These are phyloP conservation scores for Whitmania pigra DNA, from an alignment of 1,140 invertebrate genomes.

Conservation along the genomic window DNA sequence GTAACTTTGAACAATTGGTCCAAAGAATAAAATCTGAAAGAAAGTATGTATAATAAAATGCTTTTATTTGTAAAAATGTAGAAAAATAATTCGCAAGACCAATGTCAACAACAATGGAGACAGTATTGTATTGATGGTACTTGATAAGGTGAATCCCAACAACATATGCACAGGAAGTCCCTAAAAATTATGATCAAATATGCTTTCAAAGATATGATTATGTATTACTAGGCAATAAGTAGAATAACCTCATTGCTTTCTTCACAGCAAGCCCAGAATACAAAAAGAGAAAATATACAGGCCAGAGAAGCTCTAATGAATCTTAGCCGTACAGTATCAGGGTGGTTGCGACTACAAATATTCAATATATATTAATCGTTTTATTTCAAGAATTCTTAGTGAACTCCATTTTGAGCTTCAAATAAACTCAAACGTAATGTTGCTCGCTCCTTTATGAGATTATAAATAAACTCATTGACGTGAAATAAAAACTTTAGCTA, in stretches of 20 bases:
- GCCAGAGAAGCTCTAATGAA: background rate
- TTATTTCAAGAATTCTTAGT: background rate
- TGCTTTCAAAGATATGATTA: background rate
- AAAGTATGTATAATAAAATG: background rate
- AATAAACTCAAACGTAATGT: background rate
- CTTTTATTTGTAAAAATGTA: background rate
- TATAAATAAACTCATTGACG: background rate
- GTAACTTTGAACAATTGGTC: background rate
- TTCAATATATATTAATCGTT: background rate
- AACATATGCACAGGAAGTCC: background rate
- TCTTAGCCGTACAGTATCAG: background rate
- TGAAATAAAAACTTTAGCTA: background rate
- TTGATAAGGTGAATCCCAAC: background rate
- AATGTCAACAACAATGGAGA: background rate
- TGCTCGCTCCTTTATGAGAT: background rate
- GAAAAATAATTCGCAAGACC: background rate
- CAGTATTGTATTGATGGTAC: background rate
- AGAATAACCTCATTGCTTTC: background rate
- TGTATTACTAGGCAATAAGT: background rate
- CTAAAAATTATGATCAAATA: background rate
- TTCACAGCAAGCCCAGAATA: background rate
- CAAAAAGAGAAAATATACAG: constrained; percentile 1
- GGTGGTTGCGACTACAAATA: constrained; percentile 3
- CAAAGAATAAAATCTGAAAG: constrained; percentile 1
- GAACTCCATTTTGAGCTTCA: background rate